Evolutionary conservation across 2,113 vertebrate genomes (phyloP).

Genomic region (Pseudopodoces humilis): DNA sequence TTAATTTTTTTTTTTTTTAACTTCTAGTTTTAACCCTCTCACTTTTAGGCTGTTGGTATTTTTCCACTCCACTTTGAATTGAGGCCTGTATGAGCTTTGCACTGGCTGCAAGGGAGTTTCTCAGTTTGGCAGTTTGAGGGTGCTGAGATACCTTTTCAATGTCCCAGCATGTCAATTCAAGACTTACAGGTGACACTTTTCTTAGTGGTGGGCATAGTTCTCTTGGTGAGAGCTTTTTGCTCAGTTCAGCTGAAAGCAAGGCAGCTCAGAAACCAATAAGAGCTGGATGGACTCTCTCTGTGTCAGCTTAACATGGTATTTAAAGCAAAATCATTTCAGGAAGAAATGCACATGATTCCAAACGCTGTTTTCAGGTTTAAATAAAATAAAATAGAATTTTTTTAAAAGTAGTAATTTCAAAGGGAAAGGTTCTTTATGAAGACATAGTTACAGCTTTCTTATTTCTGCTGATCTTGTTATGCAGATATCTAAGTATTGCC

Average conservation of each 20-base stretch:
- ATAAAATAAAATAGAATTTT: background rate
- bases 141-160: background rate
- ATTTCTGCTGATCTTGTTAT: background rate
- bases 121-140: background rate
- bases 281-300: background rate
- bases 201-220: background rate
- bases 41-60: background rate
- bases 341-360: background rate
- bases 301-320: background rate
- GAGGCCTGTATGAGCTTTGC: background rate
- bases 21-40: background rate
- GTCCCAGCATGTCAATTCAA: background rate
- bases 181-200: background rate
- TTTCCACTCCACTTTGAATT: background rate
- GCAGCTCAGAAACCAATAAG: background rate
- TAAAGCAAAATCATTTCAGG: background rate
- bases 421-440: background rate
- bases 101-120: fast-evolving
- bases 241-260: background rate
- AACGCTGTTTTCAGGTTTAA: background rate
- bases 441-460: background rate
- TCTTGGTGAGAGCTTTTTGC: background rate
- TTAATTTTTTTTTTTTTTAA: background rate
- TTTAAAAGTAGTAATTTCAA: background rate
- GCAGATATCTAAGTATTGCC: background rate